phyloP scores from a whole-genome alignment of 1,140 invertebrate genomes.

The Drosophila sucinea region DNA sequence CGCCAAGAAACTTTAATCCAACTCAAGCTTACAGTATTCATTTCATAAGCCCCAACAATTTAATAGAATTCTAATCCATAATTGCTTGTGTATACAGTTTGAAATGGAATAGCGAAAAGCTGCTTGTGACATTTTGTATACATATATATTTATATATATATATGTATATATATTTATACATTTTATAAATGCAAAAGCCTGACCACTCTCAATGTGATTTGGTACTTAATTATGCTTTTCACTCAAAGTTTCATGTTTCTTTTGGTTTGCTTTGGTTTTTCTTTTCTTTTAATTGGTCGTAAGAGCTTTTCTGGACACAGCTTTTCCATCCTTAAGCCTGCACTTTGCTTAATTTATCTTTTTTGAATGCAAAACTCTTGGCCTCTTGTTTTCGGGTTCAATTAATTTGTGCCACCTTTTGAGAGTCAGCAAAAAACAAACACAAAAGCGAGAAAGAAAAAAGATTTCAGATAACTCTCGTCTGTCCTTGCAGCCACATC shows the following conservation, averaged over 20 bases:
- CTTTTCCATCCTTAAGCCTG: not conserved
- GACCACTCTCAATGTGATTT: slow-evolving; percentile 9
- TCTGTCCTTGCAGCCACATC: not conserved
- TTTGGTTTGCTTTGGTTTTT: not conserved
- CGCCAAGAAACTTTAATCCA: not conserved
- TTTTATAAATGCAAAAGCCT: slow-evolving; percentile 1
- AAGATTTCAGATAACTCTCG: slow-evolving; percentile 4
- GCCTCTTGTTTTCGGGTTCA: not conserved
- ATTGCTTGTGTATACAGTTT: slow-evolving; percentile 9
- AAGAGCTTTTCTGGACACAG: slow-evolving; percentile 4
- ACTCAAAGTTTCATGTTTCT: slow-evolving; percentile 5
- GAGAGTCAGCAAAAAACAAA: not conserved
- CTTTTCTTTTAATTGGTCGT: slow-evolving; percentile 8
- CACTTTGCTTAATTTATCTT: slow-evolving; percentile 12
- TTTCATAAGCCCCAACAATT: not conserved
- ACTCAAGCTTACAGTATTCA: not conserved
- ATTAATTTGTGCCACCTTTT: slow-evolving; percentile 8
- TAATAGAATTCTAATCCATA: slow-evolving; percentile 14
- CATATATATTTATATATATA: not conserved
- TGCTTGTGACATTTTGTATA: slow-evolving; percentile 2
- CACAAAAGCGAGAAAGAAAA: not conserved
- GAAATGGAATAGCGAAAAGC: not conserved
- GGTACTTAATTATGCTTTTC: not conserved
- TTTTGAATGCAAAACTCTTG: not conserved
- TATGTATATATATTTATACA: not conserved